Percentiles rank a stretch among this genome's conserved stretches.
Conservation (phyloP, 2,888 invertebrate species). For the Stenotaenia linearis region DNA sequence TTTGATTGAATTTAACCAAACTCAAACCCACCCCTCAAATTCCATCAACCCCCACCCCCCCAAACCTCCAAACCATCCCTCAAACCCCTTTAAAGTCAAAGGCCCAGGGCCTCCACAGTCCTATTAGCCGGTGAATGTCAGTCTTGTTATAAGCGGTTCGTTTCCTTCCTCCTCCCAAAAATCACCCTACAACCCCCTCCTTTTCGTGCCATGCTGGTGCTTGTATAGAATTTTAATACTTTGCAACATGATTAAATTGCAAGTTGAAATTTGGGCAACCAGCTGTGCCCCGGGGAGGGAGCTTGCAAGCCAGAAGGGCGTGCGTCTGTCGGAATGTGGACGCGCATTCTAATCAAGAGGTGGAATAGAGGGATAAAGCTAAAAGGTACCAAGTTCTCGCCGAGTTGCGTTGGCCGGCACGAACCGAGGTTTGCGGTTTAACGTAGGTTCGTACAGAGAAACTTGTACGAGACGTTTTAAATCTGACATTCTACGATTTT, state of each 20-base stretch:
- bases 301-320: slow-evolving; percentile 7
- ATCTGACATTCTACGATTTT: no score
- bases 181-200: neutral
- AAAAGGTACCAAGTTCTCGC: neutral
- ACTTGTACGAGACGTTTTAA: no score
- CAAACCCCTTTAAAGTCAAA: no score
- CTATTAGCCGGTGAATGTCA: no score
- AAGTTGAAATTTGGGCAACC: slow-evolving; percentile 30
- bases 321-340: slow-evolving; percentile 6
- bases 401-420: no score
- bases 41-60: no score
- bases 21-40: no score
- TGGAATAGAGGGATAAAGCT: neutral
- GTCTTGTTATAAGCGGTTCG: slow-evolving; percentile 17
- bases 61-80: no score
- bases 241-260: slow-evolving; percentile 28
- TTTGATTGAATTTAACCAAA: no score
- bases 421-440: neutral
- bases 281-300: slow-evolving; percentile 27
- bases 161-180: neutral
- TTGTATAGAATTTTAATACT: slow-evolving; percentile 28
- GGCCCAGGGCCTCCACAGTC: no score
- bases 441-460: neutral
- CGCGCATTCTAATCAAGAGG: slow-evolving; percentile 23
- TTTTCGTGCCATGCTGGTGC: neutral